These are phyloP conservation scores for Pectinophora gossypiella DNA, from an alignment of 1,140 invertebrate genomes.

Conservation along the genomic window DNA sequence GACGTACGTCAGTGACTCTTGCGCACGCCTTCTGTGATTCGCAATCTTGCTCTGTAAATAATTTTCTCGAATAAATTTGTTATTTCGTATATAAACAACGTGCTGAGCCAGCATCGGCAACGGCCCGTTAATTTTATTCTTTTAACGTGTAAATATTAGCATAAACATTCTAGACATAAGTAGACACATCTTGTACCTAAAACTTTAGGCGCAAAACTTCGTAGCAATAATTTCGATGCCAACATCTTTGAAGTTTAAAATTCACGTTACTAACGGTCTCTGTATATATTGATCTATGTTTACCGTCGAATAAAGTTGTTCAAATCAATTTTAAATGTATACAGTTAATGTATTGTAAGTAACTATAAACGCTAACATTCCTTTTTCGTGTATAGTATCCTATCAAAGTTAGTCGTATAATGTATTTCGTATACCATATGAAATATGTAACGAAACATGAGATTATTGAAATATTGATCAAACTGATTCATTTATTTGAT, in stretches of 20 bases:
- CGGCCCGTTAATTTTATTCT: conserved; percentile 56
- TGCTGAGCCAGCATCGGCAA: conserved; percentile 41
- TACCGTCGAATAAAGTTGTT: conserved; percentile 39
- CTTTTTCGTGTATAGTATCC: conserved; percentile 15
- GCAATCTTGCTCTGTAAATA: conserved; percentile 68
- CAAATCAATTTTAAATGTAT: conserved; percentile 44
- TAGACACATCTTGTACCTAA: conserved; percentile 71
- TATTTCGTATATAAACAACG: conserved; percentile 69
- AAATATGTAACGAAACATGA: background rate
- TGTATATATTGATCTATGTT: conserved; percentile 58
- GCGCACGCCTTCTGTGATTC: conserved; percentile 67
- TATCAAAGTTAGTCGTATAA: background rate
- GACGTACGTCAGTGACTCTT: conserved; percentile 23
- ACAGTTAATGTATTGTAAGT: conserved; percentile 43
- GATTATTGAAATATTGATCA: background rate
- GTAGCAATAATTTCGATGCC: conserved; percentile 72
- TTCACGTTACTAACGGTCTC: conserved; percentile 48
- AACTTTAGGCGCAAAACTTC: conserved; percentile 55
- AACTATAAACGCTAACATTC: conserved; percentile 72
- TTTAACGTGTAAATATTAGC: conserved; percentile 68
- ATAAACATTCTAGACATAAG: conserved; percentile 55
- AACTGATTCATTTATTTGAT: background rate
- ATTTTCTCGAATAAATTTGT: conserved; percentile 65
- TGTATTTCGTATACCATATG: background rate
- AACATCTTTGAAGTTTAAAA: conserved; percentile 60